Evolutionary conservation across 2,113 vertebrate genomes (phyloP).

Genomic region (Festucalex cinctus): DNA sequence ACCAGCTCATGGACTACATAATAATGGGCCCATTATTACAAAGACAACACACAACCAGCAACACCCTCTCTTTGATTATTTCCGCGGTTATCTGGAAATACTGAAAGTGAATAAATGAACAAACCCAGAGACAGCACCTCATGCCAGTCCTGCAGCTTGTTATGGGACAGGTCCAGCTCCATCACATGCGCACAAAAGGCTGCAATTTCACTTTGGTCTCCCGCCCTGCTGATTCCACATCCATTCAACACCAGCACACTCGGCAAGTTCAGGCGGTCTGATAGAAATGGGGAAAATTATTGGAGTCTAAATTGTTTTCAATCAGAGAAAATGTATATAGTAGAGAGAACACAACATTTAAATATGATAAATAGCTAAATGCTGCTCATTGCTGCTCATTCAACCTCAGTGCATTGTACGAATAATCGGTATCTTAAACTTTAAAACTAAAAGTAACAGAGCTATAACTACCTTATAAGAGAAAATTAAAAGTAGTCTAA

Average conservation of each 20-base stretch:
- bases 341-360: too few species aligned
- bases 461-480: too few species aligned
- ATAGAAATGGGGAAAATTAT: not conserved
- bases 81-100: not conserved
- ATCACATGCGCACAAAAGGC: conserved; percentile 95
- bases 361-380: too few species aligned
- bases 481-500: too few species aligned
- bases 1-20: not conserved
- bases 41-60: not conserved
- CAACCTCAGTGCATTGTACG: too few species aligned
- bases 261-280: conserved; percentile 95
- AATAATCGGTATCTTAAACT: too few species aligned
- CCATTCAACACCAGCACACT: conserved; percentile 88
- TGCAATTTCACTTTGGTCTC: conserved; percentile 88
- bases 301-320: too few species aligned
- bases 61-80: not conserved
- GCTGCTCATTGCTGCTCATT: too few species aligned
- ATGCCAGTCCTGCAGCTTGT: conserved; percentile 92
- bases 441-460: too few species aligned
- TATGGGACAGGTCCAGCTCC: conserved; percentile 94
- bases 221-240: conserved; percentile 90
- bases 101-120: not conserved
- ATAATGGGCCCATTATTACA: not conserved
- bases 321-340: too few species aligned
- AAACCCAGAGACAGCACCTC: conserved; percentile 73